A percentile compares a stretch with the other conserved stretches of the same genome.
Conservation (phyloP, 1,140 invertebrate species). For the Hycleus phaleratus region DNA sequence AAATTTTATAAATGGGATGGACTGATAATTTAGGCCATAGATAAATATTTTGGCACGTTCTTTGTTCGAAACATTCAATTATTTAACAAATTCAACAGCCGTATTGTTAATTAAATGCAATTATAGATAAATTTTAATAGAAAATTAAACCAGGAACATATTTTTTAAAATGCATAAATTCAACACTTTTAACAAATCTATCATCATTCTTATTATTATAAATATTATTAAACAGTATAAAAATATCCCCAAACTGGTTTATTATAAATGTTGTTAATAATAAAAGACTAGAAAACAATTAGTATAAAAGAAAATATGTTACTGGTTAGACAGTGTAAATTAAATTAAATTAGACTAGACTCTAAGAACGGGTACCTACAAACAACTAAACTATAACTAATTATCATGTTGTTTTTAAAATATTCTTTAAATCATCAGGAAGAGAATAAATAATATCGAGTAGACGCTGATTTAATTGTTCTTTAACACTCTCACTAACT, state of each 20-base stretch:
- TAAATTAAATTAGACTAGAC: background rate
- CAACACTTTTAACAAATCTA: slow-evolving; percentile 6
- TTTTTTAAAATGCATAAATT: background rate
- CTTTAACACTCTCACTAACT: slow-evolving; percentile 59
- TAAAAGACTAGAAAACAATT: background rate
- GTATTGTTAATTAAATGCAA: background rate
- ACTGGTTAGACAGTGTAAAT: background rate
- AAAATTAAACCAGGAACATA: slow-evolving; percentile 8
- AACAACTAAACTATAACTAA: no score
- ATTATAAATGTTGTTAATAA: background rate
- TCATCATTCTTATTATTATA: slow-evolving; percentile 3
- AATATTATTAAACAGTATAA: slow-evolving; percentile 5
- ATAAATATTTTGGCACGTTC: slow-evolving; percentile 5
- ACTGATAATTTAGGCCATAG: slow-evolving; percentile 8
- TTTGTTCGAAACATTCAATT: background rate
- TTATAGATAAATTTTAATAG: background rate
- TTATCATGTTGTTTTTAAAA: slow-evolving; percentile 49
- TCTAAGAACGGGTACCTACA: no score
- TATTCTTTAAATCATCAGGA: slow-evolving; percentile 83
- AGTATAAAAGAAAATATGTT: background rate
- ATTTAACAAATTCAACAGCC: slow-evolving; percentile 2
- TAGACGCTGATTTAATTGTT: slow-evolving; percentile 68
- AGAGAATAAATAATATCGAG: slow-evolving; percentile 76
- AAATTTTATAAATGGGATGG: slow-evolving; percentile 4
- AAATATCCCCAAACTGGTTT: slow-evolving; percentile 2